phyloP scores from a whole-genome alignment of 35 echinoderm and acorn worm genomes.

The Holothuria glaberrima region DNA sequence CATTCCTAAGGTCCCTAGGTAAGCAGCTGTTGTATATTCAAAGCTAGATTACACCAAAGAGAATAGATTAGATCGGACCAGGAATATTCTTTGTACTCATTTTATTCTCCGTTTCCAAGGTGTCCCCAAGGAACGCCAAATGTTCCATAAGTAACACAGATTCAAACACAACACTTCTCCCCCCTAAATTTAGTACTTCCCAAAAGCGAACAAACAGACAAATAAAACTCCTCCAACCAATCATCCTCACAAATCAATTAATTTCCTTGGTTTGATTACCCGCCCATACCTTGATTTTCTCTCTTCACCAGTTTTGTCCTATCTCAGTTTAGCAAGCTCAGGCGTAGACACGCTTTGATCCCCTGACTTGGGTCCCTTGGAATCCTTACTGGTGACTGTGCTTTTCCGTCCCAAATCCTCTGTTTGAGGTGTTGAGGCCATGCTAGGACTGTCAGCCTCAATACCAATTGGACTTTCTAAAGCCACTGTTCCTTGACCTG shows the following conservation, averaged over 20 bases:
- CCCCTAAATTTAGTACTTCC: slow-evolving; percentile 9
- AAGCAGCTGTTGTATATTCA: background rate
- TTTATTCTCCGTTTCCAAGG: background rate
- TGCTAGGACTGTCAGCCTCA: background rate
- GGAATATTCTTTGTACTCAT: background rate
- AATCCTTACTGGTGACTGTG: background rate
- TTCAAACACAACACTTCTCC: slow-evolving; percentile 17
- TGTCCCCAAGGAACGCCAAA: background rate
- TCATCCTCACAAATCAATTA: background rate
- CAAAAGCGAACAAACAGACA: background rate
- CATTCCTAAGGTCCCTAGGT: too few species aligned
- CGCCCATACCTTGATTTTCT: slow-evolving; percentile 13
- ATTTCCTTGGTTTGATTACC: slow-evolving; percentile 7
- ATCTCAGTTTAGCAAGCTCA: background rate
- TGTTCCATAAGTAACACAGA: background rate
- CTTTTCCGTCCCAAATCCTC: background rate
- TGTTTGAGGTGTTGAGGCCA: background rate
- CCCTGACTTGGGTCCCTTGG: background rate
- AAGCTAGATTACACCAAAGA: background rate
- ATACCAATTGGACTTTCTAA: background rate
- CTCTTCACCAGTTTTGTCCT: background rate
- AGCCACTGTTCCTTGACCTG: too few species aligned
- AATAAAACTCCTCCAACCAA: background rate
- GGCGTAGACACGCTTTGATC: background rate
- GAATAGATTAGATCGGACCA: background rate